These are phyloP conservation scores for Thalassoma bifasciatum DNA, from an alignment of 2,113 vertebrate genomes.

Conservation along the genomic window DNA sequence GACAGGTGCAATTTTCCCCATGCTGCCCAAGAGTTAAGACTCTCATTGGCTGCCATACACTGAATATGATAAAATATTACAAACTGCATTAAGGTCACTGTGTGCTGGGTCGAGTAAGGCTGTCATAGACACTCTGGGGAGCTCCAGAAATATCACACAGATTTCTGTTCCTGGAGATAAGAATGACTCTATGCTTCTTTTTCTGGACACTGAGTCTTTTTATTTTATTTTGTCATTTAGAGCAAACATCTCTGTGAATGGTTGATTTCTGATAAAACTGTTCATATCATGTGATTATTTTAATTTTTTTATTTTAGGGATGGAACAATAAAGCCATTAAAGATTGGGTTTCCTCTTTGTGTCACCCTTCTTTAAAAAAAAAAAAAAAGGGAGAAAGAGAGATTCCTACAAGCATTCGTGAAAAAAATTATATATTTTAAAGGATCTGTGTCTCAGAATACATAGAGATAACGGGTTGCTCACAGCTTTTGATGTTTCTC, in stretches of 20 bases:
- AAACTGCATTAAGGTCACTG: slow-evolving; percentile 10
- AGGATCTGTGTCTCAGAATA: not conserved
- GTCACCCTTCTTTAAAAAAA: not conserved
- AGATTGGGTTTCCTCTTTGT: not conserved
- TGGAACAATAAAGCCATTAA: not conserved
- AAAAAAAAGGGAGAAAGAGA: not conserved
- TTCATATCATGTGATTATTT: no score
- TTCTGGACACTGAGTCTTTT: not conserved
- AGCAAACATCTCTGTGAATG: slow-evolving; percentile 2
- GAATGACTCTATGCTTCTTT: not conserved
- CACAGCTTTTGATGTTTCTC: not conserved
- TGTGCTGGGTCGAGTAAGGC: not conserved
- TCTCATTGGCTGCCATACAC: not conserved
- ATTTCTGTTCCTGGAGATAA: not conserved
- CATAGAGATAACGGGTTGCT: not conserved
- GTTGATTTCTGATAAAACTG: not conserved
- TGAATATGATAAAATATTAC: not conserved
- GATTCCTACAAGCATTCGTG: not conserved
- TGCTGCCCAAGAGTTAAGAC: no score
- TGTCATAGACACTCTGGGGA: slow-evolving; percentile 1
- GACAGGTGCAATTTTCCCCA: not conserved
- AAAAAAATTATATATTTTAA: not conserved
- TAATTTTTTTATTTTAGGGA: not conserved
- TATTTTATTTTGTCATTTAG: not conserved
- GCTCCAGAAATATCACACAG: slow-evolving; percentile 4